Conservation (phyloP, 2,113 vertebrate species). For the Dolichotis patagonum region DNA sequence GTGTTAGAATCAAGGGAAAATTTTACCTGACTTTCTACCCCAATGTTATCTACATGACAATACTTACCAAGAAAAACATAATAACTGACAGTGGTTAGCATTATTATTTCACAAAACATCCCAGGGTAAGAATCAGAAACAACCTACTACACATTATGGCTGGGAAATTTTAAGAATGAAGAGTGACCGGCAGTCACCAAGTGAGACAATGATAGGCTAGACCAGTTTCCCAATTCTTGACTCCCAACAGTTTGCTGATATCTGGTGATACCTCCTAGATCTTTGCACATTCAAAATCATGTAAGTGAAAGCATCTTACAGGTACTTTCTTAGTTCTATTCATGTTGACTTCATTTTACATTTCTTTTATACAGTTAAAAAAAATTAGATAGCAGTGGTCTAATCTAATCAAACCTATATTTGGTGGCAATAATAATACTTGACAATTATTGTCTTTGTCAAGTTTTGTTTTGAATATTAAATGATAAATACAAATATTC, state of each 20-base stretch:
- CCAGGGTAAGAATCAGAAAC: conserved; percentile 37
- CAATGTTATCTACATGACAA: background rate
- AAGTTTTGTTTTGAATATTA: conserved; percentile 4
- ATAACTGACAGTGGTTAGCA: background rate
- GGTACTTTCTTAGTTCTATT: background rate
- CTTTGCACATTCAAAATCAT: conserved; percentile 30
- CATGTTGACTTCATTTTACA: conserved; percentile 33
- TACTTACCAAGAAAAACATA: conserved; percentile 38
- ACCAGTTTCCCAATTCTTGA: conserved; percentile 14
- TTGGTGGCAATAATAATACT: conserved; percentile 17
- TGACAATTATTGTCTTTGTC: background rate
- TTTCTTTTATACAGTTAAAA: background rate
- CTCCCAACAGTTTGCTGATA: background rate
- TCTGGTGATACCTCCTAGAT: conserved; percentile 3
- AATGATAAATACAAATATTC: background rate
- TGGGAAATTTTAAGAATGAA: conserved; percentile 59
- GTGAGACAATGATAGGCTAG: background rate
- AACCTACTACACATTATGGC: background rate
- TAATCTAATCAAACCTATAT: background rate
- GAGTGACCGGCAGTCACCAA: conserved; percentile 25
- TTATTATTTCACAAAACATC: conserved; percentile 62
- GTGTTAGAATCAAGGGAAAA: conserved; percentile 21
- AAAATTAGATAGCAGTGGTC: background rate
- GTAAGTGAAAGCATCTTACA: conserved; percentile 12
- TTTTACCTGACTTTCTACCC: conserved; percentile 40